These are phyloP conservation scores for Lymantria dispar DNA, from an alignment of 2,888 invertebrate species.

Conservation along the genomic window DNA sequence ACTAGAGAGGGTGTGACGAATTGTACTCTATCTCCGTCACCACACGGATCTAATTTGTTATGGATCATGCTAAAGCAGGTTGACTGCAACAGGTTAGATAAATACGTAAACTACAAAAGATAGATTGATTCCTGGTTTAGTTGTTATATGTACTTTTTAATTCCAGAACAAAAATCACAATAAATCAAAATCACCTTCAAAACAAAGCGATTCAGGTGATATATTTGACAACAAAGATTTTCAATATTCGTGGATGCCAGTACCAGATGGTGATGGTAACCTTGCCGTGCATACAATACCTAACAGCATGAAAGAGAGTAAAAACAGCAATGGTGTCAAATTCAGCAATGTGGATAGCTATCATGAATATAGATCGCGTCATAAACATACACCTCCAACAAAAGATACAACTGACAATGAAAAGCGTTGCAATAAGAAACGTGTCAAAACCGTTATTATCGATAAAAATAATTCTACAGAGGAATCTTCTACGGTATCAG, in stretches of 20 bases:
- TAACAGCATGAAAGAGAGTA: constrained; percentile 46
- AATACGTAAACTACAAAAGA: no score
- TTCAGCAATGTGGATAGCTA: constrained; percentile 69
- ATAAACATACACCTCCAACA: constrained; percentile 75
- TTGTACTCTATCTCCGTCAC: no score
- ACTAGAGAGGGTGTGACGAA: no score
- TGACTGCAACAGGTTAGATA: no score
- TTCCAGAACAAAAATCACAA: constrained; percentile 44
- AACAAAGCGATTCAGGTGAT: constrained; percentile 18
- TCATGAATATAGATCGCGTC: constrained; percentile 71
- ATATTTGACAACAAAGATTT: constrained; percentile 47
- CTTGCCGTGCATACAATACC: constrained; percentile 68
- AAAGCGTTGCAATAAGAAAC: constrained; percentile 30
- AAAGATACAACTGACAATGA: constrained; percentile 46
- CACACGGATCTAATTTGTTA: no score
- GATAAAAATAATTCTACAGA: constrained; percentile 41
- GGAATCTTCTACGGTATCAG: constrained; percentile 45
- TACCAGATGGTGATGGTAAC: constrained; percentile 65
- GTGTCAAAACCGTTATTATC: constrained; percentile 46
- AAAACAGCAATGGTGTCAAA: constrained; percentile 59
- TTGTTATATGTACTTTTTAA: background rate
- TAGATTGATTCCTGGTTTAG: no score
- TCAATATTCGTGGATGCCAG: constrained; percentile 76
- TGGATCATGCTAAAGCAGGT: no score
- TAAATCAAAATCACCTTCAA: constrained; percentile 45